Conservation (phyloP, 1,140 invertebrate species). For the Acromyrmex echinatior region DNA sequence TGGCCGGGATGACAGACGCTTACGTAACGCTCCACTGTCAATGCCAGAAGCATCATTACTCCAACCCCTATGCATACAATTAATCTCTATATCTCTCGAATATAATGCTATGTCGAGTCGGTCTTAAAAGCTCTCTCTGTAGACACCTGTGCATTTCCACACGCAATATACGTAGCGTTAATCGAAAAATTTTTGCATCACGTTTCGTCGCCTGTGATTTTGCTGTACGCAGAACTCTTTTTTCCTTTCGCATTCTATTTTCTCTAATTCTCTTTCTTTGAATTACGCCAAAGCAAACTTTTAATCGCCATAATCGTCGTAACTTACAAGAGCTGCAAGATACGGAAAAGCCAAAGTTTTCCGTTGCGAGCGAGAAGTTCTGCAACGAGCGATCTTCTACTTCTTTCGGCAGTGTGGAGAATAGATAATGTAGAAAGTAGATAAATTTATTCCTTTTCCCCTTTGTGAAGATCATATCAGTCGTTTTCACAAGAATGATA, state of each 20-base stretch:
- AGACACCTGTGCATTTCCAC: not conserved
- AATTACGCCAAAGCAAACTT: slow-evolving; percentile 1
- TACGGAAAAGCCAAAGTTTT: slow-evolving; percentile 39
- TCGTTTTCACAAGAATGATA: not conserved
- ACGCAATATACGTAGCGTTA: not conserved
- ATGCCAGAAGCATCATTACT: slow-evolving; percentile 92
- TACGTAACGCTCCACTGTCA: slow-evolving; percentile 93
- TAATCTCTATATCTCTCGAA: slow-evolving; percentile 58
- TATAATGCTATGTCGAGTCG: not conserved
- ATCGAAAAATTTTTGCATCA: not conserved
- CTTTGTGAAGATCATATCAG: not conserved
- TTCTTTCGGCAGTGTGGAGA: slow-evolving; percentile 4
- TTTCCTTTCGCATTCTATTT: not conserved
- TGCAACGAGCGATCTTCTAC: slow-evolving; percentile 11
- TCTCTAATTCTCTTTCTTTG: not conserved
- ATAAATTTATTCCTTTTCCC: slow-evolving; percentile 27
- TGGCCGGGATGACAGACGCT: slow-evolving; percentile 92
- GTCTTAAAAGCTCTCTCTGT: slow-evolving; percentile 27
- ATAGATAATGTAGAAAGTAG: not conserved
- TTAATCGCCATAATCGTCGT: slow-evolving; percentile 32
- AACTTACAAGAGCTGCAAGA: slow-evolving; percentile 29
- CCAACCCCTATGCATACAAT: slow-evolving; percentile 88
- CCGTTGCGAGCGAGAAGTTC: not conserved
- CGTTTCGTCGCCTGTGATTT: not conserved
- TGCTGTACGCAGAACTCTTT: not conserved